These are phyloP conservation scores for Dicycla oo DNA, from an alignment of 2,888 invertebrate species.

Conservation along the genomic window DNA sequence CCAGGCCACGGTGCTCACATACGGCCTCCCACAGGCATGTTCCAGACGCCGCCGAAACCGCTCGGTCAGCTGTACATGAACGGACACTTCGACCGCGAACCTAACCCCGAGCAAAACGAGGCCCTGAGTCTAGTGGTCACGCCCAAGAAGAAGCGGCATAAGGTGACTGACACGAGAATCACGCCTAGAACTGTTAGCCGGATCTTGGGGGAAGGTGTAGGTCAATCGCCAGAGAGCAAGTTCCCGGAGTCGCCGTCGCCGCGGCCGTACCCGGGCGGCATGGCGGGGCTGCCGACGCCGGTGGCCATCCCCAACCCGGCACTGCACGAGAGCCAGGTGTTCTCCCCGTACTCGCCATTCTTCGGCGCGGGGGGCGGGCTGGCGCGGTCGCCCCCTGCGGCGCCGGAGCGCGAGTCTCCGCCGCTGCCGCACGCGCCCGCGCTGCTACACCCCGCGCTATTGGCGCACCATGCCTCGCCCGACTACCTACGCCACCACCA, in stretches of 20 bases:
- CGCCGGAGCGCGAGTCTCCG: constrained; percentile 94
- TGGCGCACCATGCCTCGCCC: constrained; percentile 95
- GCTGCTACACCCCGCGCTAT: constrained; percentile 95
- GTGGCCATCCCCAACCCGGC: constrained; percentile 99
- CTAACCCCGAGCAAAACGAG: constrained; percentile 97
- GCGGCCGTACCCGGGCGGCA: constrained; percentile 95
- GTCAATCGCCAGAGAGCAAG: constrained; percentile 92
- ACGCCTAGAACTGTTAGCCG: constrained; percentile 97
- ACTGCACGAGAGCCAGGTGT: constrained; percentile 98
- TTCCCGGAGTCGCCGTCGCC: constrained; percentile 93
- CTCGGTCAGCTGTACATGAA: constrained; percentile 92
- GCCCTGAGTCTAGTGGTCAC: constrained; percentile 98
- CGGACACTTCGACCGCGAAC: constrained; percentile 92
- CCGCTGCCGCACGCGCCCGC: constrained; percentile 96
- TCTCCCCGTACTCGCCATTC: constrained; percentile 97
- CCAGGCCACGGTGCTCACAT: constrained; percentile 85
- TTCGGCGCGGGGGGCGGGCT: constrained; percentile 92
- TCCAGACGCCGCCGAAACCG: constrained; percentile 96
- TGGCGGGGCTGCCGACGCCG: constrained; percentile 96
- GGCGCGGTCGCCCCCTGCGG: constrained; percentile 91
- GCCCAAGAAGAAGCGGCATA: constrained; percentile 98
- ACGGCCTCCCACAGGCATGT: constrained; percentile 93
- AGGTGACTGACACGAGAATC: constrained; percentile 98
- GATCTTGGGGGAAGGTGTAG: constrained; percentile 95
- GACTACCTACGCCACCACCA: constrained; percentile 94